phyloP scores from a whole-genome alignment of 1,140 invertebrate genomes.

The Zaprionus davidi region DNA sequence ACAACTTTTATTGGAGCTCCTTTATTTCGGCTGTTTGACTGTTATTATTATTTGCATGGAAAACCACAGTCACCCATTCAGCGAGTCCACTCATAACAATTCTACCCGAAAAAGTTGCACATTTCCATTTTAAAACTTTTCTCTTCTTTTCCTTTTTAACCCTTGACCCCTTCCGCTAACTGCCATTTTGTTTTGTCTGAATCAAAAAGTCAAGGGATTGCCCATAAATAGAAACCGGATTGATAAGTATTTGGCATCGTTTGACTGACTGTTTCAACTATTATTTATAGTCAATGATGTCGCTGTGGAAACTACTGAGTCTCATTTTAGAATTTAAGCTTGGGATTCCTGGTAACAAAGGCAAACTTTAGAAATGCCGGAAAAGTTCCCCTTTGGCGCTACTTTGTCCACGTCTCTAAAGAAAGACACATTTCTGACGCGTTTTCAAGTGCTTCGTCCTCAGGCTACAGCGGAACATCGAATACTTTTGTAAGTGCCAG shows the following conservation, averaged over 20 bases:
- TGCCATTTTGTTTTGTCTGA: background rate
- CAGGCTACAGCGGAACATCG: constrained; percentile 10
- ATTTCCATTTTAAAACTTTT: constrained; percentile 56
- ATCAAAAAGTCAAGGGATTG: background rate
- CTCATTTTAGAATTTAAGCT: background rate
- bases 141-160: constrained; percentile 7
- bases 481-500: constrained; percentile 30
- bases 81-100: constrained; percentile 57
- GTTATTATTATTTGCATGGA: constrained; percentile 76
- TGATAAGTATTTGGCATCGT: constrained; percentile 9
- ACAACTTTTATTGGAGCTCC: constrained; percentile 57
- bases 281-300: background rate
- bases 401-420: constrained; percentile 26
- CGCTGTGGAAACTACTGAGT: too few species aligned
- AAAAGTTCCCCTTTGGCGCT: constrained; percentile 2
- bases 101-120: constrained; percentile 53
- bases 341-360: background rate
- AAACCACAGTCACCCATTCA: constrained; percentile 37
- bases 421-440: constrained; percentile 30
- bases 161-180: background rate
- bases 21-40: constrained; percentile 68
- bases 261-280: background rate
- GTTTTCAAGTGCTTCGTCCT: constrained; percentile 21
- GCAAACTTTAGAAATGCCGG: background rate
- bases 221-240: background rate